Evolutionary conservation across 2,113 vertebrate genomes (phyloP), one percentile per base, ranked within the genome.

Genomic region (Todiramphus saurophagus): DNA sequence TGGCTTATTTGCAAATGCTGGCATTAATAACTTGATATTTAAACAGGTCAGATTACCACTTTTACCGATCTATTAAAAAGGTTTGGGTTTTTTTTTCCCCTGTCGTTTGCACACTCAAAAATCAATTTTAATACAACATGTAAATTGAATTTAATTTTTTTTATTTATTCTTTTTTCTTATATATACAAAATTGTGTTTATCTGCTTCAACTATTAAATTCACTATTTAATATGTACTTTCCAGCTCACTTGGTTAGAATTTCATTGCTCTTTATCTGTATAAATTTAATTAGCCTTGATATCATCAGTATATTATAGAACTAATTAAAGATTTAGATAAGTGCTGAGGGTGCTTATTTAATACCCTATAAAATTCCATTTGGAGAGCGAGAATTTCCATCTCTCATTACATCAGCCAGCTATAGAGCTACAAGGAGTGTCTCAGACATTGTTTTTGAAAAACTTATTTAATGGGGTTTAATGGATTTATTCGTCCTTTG

Each of bases 261-360:
- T 98, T 97, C 97, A 97, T 97, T 98, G 98, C 97, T 27, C 97
- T 98, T 98, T 98, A 98, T 98, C 98, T 98, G 97, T 98, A 98
- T 98, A 98, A 98, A 98, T 98, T 98, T 98, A 98, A 98, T 98
- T 98, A 98, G 98, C 96, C 98, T 97, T 96, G 98, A 98, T 98
- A 98, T 96, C 98, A 98, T 98, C 98, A 97, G 98, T 97, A 98
- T 98, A 98, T 98, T 98, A 98, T 97, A 98, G 98, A 98, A 97
- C 98, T 98, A 98, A 98, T 98, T 98, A 98, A 98, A 98, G 98
- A 98, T 98, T 98, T 97, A 98, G 98, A 98, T 98, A 98, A 98
- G 97, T 98, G 97, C 97, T 97, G 97, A 98, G 97, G 98, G 98
- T 97, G 95, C 98, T 98, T 97, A 94, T 98, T 98, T 98, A 98